phyloP scores from a whole-genome alignment of 2,113 vertebrate genomes.

The Trichomycterus rosablanca region DNA sequence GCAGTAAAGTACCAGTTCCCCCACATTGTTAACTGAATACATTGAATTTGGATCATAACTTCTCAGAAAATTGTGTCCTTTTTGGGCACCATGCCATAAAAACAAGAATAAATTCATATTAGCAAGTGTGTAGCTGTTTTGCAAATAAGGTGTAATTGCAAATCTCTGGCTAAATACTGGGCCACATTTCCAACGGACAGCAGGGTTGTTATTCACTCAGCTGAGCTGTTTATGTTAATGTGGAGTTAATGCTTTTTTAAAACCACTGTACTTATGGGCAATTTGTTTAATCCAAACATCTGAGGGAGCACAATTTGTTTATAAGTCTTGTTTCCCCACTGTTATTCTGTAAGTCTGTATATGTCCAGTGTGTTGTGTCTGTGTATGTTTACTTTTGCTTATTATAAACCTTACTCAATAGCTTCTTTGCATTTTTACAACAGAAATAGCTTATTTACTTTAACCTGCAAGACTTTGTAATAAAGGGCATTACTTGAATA shows the following conservation, averaged over 20 bases:
- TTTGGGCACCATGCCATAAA: constrained; percentile 7
- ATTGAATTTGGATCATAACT: constrained; percentile 36
- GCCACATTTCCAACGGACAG: constrained; percentile 31
- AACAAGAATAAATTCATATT: constrained; percentile 27
- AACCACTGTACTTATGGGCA: constrained; percentile 34
- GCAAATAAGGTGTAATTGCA: constrained; percentile 43
- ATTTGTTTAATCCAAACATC: constrained; percentile 32
- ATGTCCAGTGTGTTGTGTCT: constrained; percentile 18
- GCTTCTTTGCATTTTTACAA: no score
- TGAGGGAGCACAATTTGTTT: constrained; percentile 24
- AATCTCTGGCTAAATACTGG: constrained; percentile 31
- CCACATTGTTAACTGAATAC: constrained; percentile 27
- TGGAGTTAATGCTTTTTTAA: constrained; percentile 36
- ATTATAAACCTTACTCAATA: no score
- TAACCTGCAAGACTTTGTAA: no score
- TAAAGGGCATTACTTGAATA: no score
- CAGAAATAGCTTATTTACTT: no score
- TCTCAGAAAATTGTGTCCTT: constrained; percentile 20
- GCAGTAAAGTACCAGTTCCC: constrained; percentile 17
- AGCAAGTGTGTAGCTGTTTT: constrained; percentile 17
- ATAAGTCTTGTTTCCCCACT: constrained; percentile 17
- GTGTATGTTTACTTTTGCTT: constrained; percentile 26
- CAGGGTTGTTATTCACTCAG: constrained; percentile 24
- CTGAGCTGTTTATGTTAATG: constrained; percentile 38
- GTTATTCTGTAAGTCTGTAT: constrained; percentile 15